Conservation (phyloP, 1,140 invertebrate species). For the Holcopasites calliopsidis region DNA sequence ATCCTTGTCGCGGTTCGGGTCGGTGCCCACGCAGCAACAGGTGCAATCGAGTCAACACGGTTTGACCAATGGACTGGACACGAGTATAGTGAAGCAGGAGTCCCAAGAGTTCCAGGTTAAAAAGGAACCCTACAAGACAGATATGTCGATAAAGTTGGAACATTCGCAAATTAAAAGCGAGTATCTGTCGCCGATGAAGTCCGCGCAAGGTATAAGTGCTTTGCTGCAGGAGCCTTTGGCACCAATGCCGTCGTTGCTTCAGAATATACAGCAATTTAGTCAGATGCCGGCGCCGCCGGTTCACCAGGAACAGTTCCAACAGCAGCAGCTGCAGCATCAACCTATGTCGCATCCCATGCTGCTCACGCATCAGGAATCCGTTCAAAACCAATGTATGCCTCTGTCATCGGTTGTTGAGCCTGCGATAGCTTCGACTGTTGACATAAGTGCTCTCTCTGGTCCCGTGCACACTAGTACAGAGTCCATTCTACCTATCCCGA, state of each 20-base stretch:
- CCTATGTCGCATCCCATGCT: slow-evolving; percentile 29
- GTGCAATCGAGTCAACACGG: slow-evolving; percentile 26
- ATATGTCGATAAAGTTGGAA: slow-evolving; percentile 21
- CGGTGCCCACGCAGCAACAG: slow-evolving; percentile 53
- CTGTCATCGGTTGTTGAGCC: slow-evolving; percentile 29
- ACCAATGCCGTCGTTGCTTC: slow-evolving; percentile 70
- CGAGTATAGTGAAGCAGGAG: slow-evolving; percentile 38
- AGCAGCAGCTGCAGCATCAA: slow-evolving; percentile 25
- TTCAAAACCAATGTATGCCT: slow-evolving; percentile 26
- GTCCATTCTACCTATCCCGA: slow-evolving; percentile 37
- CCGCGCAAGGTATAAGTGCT: slow-evolving; percentile 75
- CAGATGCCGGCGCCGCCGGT: slow-evolving; percentile 37
- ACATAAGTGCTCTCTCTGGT: slow-evolving; percentile 60
- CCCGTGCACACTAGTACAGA: slow-evolving; percentile 38
- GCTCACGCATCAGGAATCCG: slow-evolving; percentile 26
- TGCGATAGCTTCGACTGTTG: slow-evolving; percentile 56
- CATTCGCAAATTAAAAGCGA: slow-evolving; percentile 46
- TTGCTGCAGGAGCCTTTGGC: slow-evolving; percentile 72
- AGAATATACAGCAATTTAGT: slow-evolving; percentile 39
- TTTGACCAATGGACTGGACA: slow-evolving; percentile 64
- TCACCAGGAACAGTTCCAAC: slow-evolving; percentile 39
- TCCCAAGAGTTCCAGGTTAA: slow-evolving; percentile 39
- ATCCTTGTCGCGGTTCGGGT: slow-evolving; percentile 18
- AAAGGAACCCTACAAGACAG: slow-evolving; percentile 36
- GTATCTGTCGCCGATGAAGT: slow-evolving; percentile 74